Conservation (phyloP, 2,797 vertebrate species). For the Urocyon cinereoargenteus region DNA sequence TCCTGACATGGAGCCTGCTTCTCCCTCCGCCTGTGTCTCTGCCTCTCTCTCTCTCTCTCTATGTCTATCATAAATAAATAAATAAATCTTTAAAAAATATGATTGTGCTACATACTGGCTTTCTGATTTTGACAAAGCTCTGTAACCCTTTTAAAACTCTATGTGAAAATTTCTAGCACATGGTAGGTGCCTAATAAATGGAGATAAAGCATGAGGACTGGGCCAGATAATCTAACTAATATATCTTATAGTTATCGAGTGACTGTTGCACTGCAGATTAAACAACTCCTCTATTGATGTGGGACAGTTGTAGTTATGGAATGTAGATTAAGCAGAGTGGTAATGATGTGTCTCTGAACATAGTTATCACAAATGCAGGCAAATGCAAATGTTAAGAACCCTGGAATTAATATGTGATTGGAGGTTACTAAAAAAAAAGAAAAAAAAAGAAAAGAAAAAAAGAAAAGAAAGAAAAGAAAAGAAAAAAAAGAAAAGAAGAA, state of each 20-base stretch:
- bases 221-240: background rate
- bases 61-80: too few species aligned
- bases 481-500: too few species aligned
- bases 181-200: background rate
- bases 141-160: background rate
- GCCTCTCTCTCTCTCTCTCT: too few species aligned
- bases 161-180: background rate
- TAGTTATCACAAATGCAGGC: background rate
- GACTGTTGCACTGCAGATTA: background rate
- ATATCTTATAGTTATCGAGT: background rate
- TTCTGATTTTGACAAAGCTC: background rate
- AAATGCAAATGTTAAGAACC: conserved; percentile 35
- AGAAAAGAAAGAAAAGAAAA: too few species aligned
- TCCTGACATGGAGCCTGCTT: too few species aligned
- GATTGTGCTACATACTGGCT: background rate
- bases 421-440: background rate
- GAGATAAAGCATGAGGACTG: background rate
- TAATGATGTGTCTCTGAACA: background rate
- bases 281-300: background rate
- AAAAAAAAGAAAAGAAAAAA: background rate
- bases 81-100: background rate
- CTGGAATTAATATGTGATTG: background rate
- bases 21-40: too few species aligned
- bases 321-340: background rate
- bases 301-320: background rate